Conservation (phyloP, 2,888 invertebrate genomes). For the Scaptomyza reducta region DNA sequence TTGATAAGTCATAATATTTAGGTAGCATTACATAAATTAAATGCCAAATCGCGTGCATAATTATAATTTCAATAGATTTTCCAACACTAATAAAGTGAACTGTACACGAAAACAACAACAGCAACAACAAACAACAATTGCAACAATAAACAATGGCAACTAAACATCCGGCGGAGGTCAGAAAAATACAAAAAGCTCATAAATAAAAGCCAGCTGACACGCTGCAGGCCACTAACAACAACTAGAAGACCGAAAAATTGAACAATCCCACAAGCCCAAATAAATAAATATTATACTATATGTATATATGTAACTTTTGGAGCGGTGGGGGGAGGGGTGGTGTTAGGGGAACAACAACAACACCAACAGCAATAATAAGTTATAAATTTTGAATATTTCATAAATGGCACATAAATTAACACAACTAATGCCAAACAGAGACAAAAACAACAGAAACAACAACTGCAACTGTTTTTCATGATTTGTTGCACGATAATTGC, state of each 20-base stretch:
- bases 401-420: conserved; percentile 79
- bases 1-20: conserved; percentile 15
- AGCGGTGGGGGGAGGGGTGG: neutral
- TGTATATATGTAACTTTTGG: conserved; percentile 20
- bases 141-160: conserved; percentile 54
- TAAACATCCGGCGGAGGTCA: conserved; percentile 78
- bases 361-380: conserved; percentile 65
- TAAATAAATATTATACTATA: conserved; percentile 49
- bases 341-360: too few relatives aligned
- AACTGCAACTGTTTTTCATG: conserved; percentile 55
- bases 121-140: conserved; percentile 5
- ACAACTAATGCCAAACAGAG: conserved; percentile 72
- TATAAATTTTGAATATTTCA: conserved; percentile 79
- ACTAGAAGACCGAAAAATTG: conserved; percentile 15
- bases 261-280: conserved; percentile 41
- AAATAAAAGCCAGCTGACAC: conserved; percentile 68
- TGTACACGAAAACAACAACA: conserved; percentile 1
- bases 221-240: conserved; percentile 49
- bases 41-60: conserved; percentile 63
- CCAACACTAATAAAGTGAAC: conserved; percentile 28
- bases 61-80: conserved; percentile 50
- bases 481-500: conserved; percentile 76
- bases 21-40: conserved; percentile 52
- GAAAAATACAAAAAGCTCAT: conserved; percentile 61
- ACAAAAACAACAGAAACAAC: conserved; percentile 22